Conservation (phyloP, 2,888 invertebrate species). For the Andrena trimmerana region DNA sequence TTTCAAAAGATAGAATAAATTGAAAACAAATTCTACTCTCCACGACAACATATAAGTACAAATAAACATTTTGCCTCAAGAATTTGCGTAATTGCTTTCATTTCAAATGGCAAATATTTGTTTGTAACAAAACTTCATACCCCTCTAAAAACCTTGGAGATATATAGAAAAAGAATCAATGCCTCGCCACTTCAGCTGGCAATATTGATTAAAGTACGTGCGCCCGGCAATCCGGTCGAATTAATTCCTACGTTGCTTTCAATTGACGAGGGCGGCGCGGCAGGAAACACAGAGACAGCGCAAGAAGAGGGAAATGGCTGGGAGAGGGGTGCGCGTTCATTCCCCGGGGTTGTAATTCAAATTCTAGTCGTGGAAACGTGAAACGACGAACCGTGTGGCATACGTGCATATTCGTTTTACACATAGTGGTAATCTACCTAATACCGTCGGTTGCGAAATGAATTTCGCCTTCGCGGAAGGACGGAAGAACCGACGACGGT, state of each 20-base stretch:
- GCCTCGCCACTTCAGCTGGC: too few species aligned
- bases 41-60: too few species aligned
- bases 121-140: too few species aligned
- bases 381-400: slow-evolving; percentile 26
- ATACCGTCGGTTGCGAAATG: slow-evolving; percentile 19
- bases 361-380: slow-evolving; percentile 45
- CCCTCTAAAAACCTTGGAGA: too few species aligned
- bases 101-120: too few species aligned
- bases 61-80: too few species aligned
- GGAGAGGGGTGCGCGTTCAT: slow-evolving; percentile 14
- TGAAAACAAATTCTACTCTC: too few species aligned
- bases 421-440: slow-evolving; percentile 33
- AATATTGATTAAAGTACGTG: too few species aligned
- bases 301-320: slow-evolving; percentile 7
- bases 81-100: too few species aligned
- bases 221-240: not conserved
- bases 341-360: slow-evolving; percentile 48
- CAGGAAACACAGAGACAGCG: slow-evolving; percentile 5
- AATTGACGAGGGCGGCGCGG: not conserved
- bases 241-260: slow-evolving; percentile 1
- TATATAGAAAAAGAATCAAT: too few species aligned
- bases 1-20: too few species aligned
- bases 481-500: not conserved
- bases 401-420: slow-evolving; percentile 37
- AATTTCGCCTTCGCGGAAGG: slow-evolving; percentile 15